Conservation (phyloP, 2,797 vertebrate genomes). For the Sebastes matsubarae region DNA sequence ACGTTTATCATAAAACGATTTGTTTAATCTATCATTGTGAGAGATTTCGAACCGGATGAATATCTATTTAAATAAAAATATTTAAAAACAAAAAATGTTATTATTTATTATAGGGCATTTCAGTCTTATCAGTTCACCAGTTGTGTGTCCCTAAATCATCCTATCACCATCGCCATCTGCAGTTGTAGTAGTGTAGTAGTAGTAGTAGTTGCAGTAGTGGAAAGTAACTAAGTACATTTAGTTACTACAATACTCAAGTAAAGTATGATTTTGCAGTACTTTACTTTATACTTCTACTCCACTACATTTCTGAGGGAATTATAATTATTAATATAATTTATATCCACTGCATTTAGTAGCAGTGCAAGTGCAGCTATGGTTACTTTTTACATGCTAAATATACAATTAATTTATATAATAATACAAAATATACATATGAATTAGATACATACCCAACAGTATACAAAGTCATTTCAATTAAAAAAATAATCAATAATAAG, state of each 20-base stretch:
- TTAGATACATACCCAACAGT: not conserved
- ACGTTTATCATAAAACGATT: not conserved
- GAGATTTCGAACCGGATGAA: not conserved
- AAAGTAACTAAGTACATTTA: not conserved
- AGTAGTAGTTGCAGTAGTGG: not conserved
- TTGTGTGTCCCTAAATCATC: not conserved
- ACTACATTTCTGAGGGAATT: not conserved
- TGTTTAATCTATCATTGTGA: not conserved
- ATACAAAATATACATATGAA: not conserved
- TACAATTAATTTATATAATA: not conserved
- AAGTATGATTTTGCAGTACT: not conserved
- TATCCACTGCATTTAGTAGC: not conserved
- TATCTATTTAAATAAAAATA: not conserved
- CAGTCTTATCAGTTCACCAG: not conserved
- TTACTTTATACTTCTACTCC: not conserved
- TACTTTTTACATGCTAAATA: not conserved
- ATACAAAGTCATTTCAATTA: not conserved
- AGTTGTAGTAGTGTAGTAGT: not conserved
- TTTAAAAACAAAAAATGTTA: not conserved
- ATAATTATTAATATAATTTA: not conserved
- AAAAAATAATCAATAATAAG: not conserved
- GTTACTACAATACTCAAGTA: not conserved
- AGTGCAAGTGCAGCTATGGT: not conserved
- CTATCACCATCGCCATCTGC: not conserved
- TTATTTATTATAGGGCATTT: not conserved